A percentile compares a stretch with the other conserved stretches of the same genome.
Evolutionary conservation across 2,113 vertebrate genomes (phyloP).

Genomic region (Tauraco erythrolophus): DNA sequence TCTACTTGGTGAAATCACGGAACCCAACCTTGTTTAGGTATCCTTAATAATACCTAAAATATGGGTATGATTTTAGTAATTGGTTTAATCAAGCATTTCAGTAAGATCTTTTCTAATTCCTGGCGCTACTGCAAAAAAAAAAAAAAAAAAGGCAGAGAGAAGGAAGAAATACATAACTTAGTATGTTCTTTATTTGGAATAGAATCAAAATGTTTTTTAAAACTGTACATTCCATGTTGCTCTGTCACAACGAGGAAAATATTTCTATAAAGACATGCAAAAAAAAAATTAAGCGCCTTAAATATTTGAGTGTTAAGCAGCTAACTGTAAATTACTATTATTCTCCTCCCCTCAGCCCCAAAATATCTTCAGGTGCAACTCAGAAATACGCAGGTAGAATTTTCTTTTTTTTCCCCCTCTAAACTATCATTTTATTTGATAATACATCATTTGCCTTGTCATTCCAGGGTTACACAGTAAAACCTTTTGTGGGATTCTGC

Average conservation of each 20-base stretch:
- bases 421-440: constrained; percentile 45
- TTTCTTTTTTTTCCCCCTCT: not conserved
- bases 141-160: not conserved
- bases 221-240: not conserved
- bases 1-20: constrained; percentile 72
- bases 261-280: not conserved
- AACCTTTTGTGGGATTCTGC: constrained; percentile 61
- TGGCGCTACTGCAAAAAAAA: not conserved
- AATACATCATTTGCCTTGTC: constrained; percentile 28
- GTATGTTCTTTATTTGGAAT: not conserved
- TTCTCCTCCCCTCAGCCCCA: not conserved
- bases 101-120: constrained; percentile 16
- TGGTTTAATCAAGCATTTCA: constrained; percentile 53
- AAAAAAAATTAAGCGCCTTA: not conserved
- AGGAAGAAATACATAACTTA: not conserved
- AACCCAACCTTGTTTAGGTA: constrained; percentile 70
- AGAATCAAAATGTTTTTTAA: not conserved
- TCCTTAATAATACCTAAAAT: constrained; percentile 69
- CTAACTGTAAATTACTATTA: constrained; percentile 2
- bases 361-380: constrained; percentile 35
- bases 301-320: not conserved
- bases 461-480: constrained; percentile 36
- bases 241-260: not conserved
- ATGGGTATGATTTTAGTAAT: constrained; percentile 49
- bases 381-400: constrained; percentile 32